Evolutionary conservation across 2,113 vertebrate genomes (phyloP).

Genomic region (Holacanthus passer): DNA sequence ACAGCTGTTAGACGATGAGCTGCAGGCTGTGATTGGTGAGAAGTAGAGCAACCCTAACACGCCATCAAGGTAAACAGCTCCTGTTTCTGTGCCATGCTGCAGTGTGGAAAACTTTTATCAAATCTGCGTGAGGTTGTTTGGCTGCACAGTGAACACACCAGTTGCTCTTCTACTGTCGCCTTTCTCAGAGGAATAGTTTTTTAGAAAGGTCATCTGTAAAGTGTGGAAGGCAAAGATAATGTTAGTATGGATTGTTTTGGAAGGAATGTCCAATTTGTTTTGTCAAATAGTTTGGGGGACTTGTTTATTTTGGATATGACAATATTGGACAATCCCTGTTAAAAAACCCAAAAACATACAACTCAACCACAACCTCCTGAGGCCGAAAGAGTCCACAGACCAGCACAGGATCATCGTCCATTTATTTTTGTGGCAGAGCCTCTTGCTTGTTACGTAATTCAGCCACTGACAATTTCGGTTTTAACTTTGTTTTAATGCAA

Average conservation of each 20-base stretch:
- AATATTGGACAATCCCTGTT: background rate
- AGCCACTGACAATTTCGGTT: background rate
- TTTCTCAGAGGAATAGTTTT: background rate
- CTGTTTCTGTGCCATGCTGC: background rate
- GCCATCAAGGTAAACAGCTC: background rate
- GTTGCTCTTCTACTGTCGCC: background rate
- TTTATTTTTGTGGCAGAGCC: slow-evolving; percentile 12
- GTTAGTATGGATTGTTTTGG: background rate
- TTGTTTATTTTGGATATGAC: background rate
- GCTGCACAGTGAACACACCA: background rate
- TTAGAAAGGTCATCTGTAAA: background rate
- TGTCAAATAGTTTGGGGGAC: background rate
- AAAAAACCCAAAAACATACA: background rate
- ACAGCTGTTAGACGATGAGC: background rate
- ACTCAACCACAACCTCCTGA: background rate
- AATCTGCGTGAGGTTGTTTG: background rate
- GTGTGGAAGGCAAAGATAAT: background rate
- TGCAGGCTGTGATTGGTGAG: background rate
- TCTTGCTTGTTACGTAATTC: slow-evolving; percentile 1
- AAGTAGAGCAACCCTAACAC: background rate
- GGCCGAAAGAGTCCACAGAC: background rate
- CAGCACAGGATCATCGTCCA: background rate
- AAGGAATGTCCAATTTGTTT: background rate
- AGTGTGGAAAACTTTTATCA: background rate
- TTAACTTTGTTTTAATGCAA: slow-evolving; percentile 10